phyloP scores from a whole-genome alignment of 1,140 invertebrate species.

The Panagrolaimus sp. region DNA sequence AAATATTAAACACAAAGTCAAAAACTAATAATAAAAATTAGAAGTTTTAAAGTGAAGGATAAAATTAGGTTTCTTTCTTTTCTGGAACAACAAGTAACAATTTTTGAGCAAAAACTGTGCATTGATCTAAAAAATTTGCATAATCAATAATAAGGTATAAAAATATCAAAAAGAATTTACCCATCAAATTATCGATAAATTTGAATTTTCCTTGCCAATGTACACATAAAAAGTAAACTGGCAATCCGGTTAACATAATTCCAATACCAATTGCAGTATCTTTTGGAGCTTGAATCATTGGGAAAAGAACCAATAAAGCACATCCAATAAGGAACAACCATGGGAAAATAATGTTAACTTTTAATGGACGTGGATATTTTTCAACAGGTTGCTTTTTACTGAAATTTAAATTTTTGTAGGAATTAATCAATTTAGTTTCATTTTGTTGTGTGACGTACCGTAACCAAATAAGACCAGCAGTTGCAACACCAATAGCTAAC shows the following conservation, averaged over 20 bases:
- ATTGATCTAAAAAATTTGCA: slow-evolving; percentile 28
- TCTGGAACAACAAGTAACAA: slow-evolving; percentile 34
- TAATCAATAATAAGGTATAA: not conserved
- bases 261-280: slow-evolving; percentile 81
- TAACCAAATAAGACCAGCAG: slow-evolving; percentile 83
- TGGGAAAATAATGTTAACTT: slow-evolving; percentile 68
- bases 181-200: slow-evolving; percentile 33
- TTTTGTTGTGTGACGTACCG: slow-evolving; percentile 68
- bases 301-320: slow-evolving; percentile 86
- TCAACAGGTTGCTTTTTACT: slow-evolving; percentile 36
- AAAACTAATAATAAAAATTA: not conserved
- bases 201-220: slow-evolving; percentile 34
- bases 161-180: slow-evolving; percentile 15
- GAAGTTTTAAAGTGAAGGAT: not conserved
- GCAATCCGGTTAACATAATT: slow-evolving; percentile 80
- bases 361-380: slow-evolving; percentile 43
- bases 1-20: too few relatives aligned
- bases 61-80: slow-evolving; percentile 31
- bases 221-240: slow-evolving; percentile 76
- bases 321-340: slow-evolving; percentile 83
- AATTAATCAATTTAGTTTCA: slow-evolving; percentile 24
- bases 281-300: slow-evolving; percentile 81
- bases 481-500: slow-evolving; percentile 92
- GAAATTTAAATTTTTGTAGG: slow-evolving; percentile 28
- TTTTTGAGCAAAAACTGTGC: slow-evolving; percentile 41